These are phyloP conservation scores for Aphidius colemani DNA, from an alignment of 2,888 invertebrate genomes.

Conservation along the genomic window DNA sequence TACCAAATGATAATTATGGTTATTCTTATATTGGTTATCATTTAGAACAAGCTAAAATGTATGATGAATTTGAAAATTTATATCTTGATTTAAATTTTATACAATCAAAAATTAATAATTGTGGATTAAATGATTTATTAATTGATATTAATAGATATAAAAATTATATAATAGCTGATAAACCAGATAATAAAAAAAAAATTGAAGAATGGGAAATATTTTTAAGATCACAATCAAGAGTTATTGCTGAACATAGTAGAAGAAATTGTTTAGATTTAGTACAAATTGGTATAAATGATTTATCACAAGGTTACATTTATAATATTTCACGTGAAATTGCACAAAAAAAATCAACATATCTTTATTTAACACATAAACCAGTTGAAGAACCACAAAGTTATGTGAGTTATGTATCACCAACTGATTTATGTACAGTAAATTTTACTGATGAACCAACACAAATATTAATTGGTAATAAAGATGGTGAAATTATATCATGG, in stretches of 20 bases:
- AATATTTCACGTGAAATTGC: slow-evolving; percentile 65
- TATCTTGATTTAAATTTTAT: slow-evolving; percentile 74
- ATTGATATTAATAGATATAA: slow-evolving; percentile 71
- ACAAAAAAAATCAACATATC: slow-evolving; percentile 58
- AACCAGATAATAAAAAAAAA: slow-evolving; percentile 59
- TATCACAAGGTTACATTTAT: slow-evolving; percentile 65
- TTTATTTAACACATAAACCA: slow-evolving; percentile 69
- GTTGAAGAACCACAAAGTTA: slow-evolving; percentile 61
- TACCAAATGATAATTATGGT: slow-evolving; percentile 75
- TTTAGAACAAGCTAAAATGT: slow-evolving; percentile 64
- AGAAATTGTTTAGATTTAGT: slow-evolving; percentile 66
- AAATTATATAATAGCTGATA: slow-evolving; percentile 64
- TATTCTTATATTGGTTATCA: slow-evolving; percentile 76
- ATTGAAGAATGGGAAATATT: slow-evolving; percentile 66
- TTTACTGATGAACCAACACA: slow-evolving; percentile 60
- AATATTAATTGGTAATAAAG: slow-evolving; percentile 61
- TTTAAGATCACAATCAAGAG: slow-evolving; percentile 67
- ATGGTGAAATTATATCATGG: slow-evolving; percentile 65
- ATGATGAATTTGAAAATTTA: slow-evolving; percentile 65
- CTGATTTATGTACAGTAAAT: slow-evolving; percentile 63
- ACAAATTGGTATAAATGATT: slow-evolving; percentile 72
- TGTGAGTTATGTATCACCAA: slow-evolving; percentile 66
- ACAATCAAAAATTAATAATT: slow-evolving; percentile 70
- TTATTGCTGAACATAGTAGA: slow-evolving; percentile 67
- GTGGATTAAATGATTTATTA: slow-evolving; percentile 72